Evolutionary conservation across 2,113 vertebrate species (phyloP).

Genomic region (Rousettus leschenaultii): DNA sequence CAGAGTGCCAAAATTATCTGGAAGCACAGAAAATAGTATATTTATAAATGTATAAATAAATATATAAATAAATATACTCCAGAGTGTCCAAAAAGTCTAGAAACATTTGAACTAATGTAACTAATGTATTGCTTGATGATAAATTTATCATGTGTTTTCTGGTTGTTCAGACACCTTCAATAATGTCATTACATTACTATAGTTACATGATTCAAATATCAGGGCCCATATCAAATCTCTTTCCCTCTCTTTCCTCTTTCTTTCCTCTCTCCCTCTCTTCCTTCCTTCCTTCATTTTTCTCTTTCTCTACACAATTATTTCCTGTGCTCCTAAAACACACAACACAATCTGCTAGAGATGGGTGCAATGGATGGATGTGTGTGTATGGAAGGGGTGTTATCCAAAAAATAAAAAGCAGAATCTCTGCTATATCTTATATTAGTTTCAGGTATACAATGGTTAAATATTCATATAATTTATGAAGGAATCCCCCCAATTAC

Average conservation of each 20-base stretch:
- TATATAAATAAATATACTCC: not conserved
- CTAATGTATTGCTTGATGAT: not conserved
- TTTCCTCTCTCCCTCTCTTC: not conserved
- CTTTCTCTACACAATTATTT: conserved; percentile 5
- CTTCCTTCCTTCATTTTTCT: not conserved
- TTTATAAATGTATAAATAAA: not conserved
- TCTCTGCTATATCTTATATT: not conserved
- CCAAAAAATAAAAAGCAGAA: not conserved
- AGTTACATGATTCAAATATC: not conserved
- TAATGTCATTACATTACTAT: not conserved
- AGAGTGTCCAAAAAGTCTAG: not conserved
- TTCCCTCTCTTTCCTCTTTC: not conserved
- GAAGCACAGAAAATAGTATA: not conserved
- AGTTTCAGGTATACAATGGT: too few relatives aligned
- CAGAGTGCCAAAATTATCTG: not conserved
- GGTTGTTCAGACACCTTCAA: not conserved
- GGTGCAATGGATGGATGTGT: not conserved
- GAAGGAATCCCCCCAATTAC: too few relatives aligned
- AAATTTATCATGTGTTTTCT: not conserved
- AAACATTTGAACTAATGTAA: conserved; percentile 26
- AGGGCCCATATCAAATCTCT: not conserved
- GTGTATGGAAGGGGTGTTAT: not conserved
- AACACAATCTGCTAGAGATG: not conserved
- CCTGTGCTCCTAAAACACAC: not conserved
- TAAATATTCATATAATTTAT: too few relatives aligned